Evolutionary conservation across 2,113 vertebrate species (phyloP).

Genomic region (Mesocricetus auratus): DNA sequence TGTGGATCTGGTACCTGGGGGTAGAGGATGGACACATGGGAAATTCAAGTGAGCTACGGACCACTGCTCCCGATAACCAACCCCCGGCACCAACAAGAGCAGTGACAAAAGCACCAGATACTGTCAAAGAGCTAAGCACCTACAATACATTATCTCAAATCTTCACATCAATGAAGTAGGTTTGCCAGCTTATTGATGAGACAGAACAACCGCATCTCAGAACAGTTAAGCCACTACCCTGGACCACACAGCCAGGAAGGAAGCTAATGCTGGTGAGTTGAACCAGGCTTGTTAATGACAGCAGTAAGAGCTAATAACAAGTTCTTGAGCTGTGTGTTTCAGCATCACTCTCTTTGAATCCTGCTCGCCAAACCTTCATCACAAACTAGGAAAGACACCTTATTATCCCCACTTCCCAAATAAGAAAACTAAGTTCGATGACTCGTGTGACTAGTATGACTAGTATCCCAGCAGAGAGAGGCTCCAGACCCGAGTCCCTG

Average conservation of each 20-base stretch:
- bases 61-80: neutral
- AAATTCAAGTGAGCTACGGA: conserved; percentile 43
- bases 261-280: neutral
- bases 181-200: neutral
- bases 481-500: neutral
- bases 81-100: neutral
- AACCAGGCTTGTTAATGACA: neutral
- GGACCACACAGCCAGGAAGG: neutral
- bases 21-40: neutral
- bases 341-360: neutral
- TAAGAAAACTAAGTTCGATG: neutral
- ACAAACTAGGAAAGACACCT: neutral
- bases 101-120: neutral
- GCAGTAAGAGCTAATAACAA: neutral
- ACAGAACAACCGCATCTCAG: neutral
- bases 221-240: neutral
- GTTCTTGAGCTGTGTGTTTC: neutral
- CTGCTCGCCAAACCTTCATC: neutral
- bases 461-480: neutral
- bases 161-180: neutral
- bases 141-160: neutral
- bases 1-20: conserved; percentile 98
- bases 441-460: neutral
- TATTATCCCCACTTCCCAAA: conserved; percentile 19
- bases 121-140: neutral